Evolutionary conservation across 2,113 vertebrate species (phyloP).

Genomic region (Suricata suricatta): DNA sequence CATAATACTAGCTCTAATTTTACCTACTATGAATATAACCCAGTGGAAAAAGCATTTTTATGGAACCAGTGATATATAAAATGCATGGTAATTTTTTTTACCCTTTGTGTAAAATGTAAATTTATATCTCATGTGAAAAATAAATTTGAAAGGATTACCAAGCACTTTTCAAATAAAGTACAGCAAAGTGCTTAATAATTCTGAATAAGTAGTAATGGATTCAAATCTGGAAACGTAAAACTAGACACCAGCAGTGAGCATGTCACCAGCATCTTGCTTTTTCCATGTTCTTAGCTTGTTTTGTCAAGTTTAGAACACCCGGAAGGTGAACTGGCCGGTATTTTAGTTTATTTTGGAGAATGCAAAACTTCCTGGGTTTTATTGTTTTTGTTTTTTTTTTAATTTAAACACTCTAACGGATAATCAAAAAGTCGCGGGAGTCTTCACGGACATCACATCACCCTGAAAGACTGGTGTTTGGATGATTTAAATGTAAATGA

Average conservation of each 20-base stretch:
- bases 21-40: not conserved
- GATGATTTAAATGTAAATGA: slow-evolving; percentile 49
- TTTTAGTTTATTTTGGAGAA: not conserved
- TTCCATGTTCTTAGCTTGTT: not conserved
- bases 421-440: slow-evolving; percentile 6
- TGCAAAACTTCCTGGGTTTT: not conserved
- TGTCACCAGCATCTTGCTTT: not conserved
- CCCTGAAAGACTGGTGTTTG: not conserved
- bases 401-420: not conserved
- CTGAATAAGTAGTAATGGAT: not conserved
- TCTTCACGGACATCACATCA: not conserved
- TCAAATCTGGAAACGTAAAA: slow-evolving; percentile 42
- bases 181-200: slow-evolving; percentile 49
- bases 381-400: not conserved
- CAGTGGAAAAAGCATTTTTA: slow-evolving; percentile 34
- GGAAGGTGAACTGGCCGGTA: not conserved
- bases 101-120: slow-evolving; percentile 19
- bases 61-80: slow-evolving; percentile 29
- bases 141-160: slow-evolving; percentile 53
- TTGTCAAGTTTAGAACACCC: not conserved
- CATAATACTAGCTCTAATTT: not conserved
- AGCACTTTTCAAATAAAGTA: slow-evolving; percentile 51
- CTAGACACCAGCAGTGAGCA: not conserved
- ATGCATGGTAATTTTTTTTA: slow-evolving; percentile 40
- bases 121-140: slow-evolving; percentile 40